phyloP scores from a whole-genome alignment of 2,797 vertebrate genomes.

The Morelia viridis region DNA sequence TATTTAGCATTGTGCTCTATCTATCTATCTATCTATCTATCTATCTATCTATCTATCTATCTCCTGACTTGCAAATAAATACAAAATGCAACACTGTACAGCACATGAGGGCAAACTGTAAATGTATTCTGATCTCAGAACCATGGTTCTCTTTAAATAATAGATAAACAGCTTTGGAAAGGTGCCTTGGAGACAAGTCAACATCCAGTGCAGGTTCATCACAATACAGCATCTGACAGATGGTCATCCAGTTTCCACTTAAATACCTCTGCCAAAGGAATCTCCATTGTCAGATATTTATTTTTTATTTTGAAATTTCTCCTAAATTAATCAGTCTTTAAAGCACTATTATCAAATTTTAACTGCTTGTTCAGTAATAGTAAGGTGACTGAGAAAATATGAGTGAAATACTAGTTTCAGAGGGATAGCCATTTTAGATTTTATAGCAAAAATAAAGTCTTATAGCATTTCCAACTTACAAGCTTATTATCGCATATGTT shows the following conservation, averaged over 20 bases:
- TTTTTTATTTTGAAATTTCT: neutral
- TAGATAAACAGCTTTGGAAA: neutral
- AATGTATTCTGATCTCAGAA: too few relatives aligned
- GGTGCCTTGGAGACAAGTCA: neutral
- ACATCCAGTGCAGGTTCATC: neutral
- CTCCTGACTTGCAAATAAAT: too few relatives aligned
- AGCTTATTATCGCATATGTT: neutral
- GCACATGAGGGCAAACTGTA: too few relatives aligned
- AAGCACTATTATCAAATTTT: neutral
- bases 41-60: too few relatives aligned
- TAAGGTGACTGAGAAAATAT: neutral
- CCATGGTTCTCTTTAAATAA: neutral
- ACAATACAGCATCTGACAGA: neutral
- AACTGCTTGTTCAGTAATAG: neutral
- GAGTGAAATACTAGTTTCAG: neutral
- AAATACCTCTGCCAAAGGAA: neutral
- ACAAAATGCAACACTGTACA: too few relatives aligned
- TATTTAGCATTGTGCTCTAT: neutral
- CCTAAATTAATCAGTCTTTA: neutral
- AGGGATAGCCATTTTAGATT: neutral
- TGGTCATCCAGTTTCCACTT: neutral
- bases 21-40: too few relatives aligned
- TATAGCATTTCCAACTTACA: neutral
- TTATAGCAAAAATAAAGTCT: neutral
- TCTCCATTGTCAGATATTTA: neutral